These are phyloP conservation scores for Hydrozoanthus gracilis DNA, from an alignment of 92 coral and sea anemone species.

Conservation along the genomic window DNA sequence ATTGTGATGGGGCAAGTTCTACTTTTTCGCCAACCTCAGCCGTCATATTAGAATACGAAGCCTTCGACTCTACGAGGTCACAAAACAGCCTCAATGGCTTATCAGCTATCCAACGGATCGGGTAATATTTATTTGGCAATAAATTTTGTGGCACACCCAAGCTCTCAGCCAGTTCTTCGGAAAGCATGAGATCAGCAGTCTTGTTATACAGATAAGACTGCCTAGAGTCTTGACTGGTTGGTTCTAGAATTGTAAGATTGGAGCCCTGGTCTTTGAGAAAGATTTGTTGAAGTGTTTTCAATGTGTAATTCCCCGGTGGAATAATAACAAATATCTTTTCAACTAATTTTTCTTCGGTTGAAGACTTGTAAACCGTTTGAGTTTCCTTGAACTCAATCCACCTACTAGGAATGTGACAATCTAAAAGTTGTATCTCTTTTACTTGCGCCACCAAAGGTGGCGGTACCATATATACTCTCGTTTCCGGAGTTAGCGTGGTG, in stretches of 20 bases:
- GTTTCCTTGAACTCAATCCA: too few relatives aligned
- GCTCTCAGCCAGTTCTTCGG: background rate
- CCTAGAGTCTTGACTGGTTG: conserved; percentile 1
- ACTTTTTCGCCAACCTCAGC: background rate
- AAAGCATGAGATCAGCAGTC: background rate
- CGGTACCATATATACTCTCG: too few relatives aligned
- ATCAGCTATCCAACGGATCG: background rate
- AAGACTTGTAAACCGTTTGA: too few relatives aligned
- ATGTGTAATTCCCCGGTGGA: too few relatives aligned
- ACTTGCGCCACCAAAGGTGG: too few relatives aligned
- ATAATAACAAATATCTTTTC: too few relatives aligned
- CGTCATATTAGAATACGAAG: conserved; percentile 1
- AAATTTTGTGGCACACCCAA: conserved; percentile 10
- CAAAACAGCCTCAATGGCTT: conserved; percentile 11
- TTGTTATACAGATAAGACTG: background rate
- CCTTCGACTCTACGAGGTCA: background rate
- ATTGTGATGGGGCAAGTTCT: background rate
- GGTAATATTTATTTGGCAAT: conserved; percentile 19
- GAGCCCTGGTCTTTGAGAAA: background rate
- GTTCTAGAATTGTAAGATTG: background rate
- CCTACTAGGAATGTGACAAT: too few relatives aligned
- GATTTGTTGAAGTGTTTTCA: too few relatives aligned
- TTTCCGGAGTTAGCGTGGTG: too few relatives aligned
- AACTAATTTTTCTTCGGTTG: too few relatives aligned
- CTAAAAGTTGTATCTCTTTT: too few relatives aligned